These are phyloP conservation scores for Orussus abietinus DNA, from an alignment of 1,140 invertebrate genomes.

Conservation along the genomic window DNA sequence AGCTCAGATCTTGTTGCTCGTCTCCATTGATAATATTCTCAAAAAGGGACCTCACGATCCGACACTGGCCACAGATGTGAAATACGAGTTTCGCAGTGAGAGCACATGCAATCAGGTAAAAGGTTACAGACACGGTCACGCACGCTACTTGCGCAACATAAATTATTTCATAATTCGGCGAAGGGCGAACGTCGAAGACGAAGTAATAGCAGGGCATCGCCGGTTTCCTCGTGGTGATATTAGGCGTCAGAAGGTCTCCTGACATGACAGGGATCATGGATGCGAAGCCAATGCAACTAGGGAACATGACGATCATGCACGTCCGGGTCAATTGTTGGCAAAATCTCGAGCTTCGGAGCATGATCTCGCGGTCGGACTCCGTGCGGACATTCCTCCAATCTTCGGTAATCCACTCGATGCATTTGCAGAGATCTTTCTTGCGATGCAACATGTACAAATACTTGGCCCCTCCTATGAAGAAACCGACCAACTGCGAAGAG, in stretches of 20 bases:
- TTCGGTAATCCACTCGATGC: conserved; percentile 14
- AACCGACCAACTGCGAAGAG: no score
- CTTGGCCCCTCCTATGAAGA: no score
- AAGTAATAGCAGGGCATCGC: no score
- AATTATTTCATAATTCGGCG: conserved; percentile 5
- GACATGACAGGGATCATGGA: no score
- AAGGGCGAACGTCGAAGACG: no score
- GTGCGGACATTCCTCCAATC: conserved; percentile 6
- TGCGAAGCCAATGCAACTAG: conserved; percentile 11
- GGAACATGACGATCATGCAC: conserved; percentile 16
- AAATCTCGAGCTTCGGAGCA: conserved; percentile 7
- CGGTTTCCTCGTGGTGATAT: no score
- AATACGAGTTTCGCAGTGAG: background rate
- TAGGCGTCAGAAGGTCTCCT: no score
- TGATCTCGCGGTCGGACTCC: conserved; percentile 7
- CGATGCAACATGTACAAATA: conserved; percentile 9
- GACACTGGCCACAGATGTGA: conserved; percentile 3
- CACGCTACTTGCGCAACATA: background rate
- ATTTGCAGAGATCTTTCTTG: conserved; percentile 11
- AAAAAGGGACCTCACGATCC: conserved; percentile 11
- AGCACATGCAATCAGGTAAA: no score
- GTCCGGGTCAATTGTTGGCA: conserved; percentile 11
- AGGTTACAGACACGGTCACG: background rate
- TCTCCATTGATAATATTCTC: conserved; percentile 15
- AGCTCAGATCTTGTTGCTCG: background rate